Base-by-base conservation (phyloP, 2,888 invertebrate species). In the Sarcophaga rosellei region DNA sequence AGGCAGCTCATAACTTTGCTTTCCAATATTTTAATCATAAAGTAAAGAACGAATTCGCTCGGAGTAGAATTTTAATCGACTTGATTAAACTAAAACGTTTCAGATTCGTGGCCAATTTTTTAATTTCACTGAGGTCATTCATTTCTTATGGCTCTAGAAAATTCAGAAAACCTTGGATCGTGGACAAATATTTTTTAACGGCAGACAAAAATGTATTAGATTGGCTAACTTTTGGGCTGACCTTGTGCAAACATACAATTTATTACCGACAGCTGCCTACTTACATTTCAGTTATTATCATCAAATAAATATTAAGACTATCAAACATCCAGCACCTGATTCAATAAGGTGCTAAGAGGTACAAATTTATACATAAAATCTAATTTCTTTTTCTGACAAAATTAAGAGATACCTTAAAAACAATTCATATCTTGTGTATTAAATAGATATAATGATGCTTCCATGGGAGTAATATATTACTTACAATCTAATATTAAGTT, bases 261-360 rank as follows among this genome's bases (percentile, higher is more conserved):
- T 35, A 59, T 21, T 59, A 70, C 10, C 10, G 47, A 72, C 17
- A 72, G 35, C 35, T 35, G 35, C 6, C 35, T 59, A 72, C 17
- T 5, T 65, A 65, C 8, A 25, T 25, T 21, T 23, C 53, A 20
- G 21, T 35, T 75, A 65, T 17, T 59, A 57, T 57, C n/a, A 68
- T 21, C 8, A 75, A 70, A 45, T 57, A 57, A 63, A 17, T 69
- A 17, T 1, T 76, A 20, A 70, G 23, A 25, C 4, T 25, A 6
- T 35, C 35, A 8, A 35, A 35, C 75, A 69, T 76, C 75, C 81
- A 44, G 44, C 57, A 45, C 44, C 76, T 76, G 45, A 53, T 75
- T 75, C 45, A 70, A 70, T 45, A 45, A 35, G 45, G 59, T 81
- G 76, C 44, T 65, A 57, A 70, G 70, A 81, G 81, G 70, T 81